Evolutionary conservation across 1,140 invertebrate species (phyloP).

Genomic region (Maconellicoccus hirsutus): DNA sequence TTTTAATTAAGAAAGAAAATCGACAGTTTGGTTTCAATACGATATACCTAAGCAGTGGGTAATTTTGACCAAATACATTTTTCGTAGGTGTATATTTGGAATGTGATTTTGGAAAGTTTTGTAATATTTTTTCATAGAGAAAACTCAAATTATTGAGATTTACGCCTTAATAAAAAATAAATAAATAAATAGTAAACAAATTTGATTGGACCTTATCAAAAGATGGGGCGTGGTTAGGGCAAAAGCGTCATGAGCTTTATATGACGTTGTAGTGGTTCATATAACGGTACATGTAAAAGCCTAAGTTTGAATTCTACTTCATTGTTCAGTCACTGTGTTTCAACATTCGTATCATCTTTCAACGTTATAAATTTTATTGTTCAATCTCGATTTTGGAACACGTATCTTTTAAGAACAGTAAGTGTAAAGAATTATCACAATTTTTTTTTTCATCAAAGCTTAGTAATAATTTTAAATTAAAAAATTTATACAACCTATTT

Average conservation of each 20-base stretch:
- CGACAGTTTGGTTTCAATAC: too few species aligned
- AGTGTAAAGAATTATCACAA: neutral
- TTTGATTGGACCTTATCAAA: neutral
- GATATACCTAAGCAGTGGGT: too few species aligned
- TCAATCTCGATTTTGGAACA: neutral
- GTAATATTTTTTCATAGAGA: neutral
- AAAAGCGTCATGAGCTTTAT: neutral
- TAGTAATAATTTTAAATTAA: too few species aligned
- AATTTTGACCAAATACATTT: too few species aligned
- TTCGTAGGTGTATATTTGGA: too few species aligned
- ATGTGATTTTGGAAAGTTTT: neutral
- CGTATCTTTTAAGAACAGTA: neutral
- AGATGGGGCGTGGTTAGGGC: neutral
- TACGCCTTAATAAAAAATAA: neutral
- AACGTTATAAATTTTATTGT: neutral
- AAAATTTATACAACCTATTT: too few species aligned
- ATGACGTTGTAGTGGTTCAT: conserved; percentile 1
- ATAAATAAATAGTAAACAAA: neutral
- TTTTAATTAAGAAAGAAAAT: too few species aligned
- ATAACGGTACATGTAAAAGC: conserved; percentile 3
- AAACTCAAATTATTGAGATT: neutral
- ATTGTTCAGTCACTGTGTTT: conserved; percentile 2
- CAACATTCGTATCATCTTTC: neutral
- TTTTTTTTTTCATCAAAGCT: neutral
- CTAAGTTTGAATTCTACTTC: neutral